Base-by-base conservation (phyloP, 2,113 vertebrate species). In the Genyomyrus donnyi region DNA sequence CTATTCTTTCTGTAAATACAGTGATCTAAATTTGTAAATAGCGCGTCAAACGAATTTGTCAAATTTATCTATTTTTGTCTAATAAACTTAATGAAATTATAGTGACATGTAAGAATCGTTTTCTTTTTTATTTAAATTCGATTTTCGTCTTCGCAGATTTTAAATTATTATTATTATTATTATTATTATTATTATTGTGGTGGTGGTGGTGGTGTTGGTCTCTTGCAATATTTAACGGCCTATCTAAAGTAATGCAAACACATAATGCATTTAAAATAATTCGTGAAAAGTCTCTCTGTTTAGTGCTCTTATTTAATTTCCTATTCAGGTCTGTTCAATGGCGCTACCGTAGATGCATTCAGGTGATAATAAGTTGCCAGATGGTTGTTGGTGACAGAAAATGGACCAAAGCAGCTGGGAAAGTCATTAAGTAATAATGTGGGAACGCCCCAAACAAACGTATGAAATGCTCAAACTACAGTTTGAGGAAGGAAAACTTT, bases 51-150 rank as follows among this genome's bases (percentile, higher is more conserved):
- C 96, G 97, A 97, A 98, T 97, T 98, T 98, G 98, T 99, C 96
- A 97, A 99, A 98, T 98, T 98, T 97, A 97, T 99, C 98, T 99
- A 99, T 99, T 99, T 97, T 99, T 99, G 98, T 98, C 97, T 98
- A 99, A 99, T 99, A 99, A 99, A 99, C 97, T 96, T 97, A 98
- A 97, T 96, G 97, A 98, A 98, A 99, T 95, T 96, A 96, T 96
- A 95, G 94, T 94, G 93, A 95, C 93, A 92, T 92, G 31, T 89
- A 93, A 94, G 89, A 90, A 90, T 90, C 91, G 77, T 90, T 89
- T 88, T 91, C 85, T 92, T 91, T 93, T 62, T 27, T 85, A 27
- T 9, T 89, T 88, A 3, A 62, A 58, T 58, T n/a, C 56, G 17
- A 42, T 42, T 24, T 42, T 21, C 27, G 85, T 89, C 50, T 39